Percentiles rank a stretch among this genome's conserved stretches.
These are phyloP conservation scores for Troides oblongomaculatus DNA, from an alignment of 2,888 invertebrate species.

Conservation along the genomic window DNA sequence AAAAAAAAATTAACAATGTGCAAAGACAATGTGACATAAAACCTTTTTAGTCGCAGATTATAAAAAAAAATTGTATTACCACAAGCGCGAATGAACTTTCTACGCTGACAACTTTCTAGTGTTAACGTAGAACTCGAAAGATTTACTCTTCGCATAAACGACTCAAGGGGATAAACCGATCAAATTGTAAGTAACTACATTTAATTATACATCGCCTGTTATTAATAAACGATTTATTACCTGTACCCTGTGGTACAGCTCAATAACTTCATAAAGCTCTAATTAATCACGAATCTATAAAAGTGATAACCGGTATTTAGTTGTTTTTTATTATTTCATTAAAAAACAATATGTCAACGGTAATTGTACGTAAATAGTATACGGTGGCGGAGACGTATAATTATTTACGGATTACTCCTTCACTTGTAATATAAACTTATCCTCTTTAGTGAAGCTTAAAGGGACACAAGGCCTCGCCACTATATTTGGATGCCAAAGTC, in stretches of 20 bases:
- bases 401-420: constrained; percentile 19
- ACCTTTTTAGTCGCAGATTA: background rate
- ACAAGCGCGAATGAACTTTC: background rate
- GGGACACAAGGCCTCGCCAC: constrained; percentile 10
- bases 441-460: constrained; percentile 16
- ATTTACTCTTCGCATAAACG: background rate
- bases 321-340: constrained; percentile 11
- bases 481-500: constrained; percentile 10
- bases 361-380: constrained; percentile 18
- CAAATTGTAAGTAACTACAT: constrained; percentile 16
- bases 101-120: constrained; percentile 5
- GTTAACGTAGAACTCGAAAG: constrained; percentile 4
- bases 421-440: constrained; percentile 11
- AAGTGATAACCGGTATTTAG: constrained; percentile 5
- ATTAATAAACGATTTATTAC: background rate
- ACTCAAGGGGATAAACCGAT: constrained; percentile 4
- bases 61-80: background rate
- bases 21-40: constrained; percentile 1
- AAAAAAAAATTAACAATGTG: constrained; percentile 11
- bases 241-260: background rate
- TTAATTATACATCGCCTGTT: background rate
- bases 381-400: constrained; percentile 1
- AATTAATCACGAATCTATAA: background rate
- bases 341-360: constrained; percentile 12
- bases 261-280: background rate